Base-by-base conservation (phyloP, 2,113 vertebrate species). In the Pachypanchax playfairii region DNA sequence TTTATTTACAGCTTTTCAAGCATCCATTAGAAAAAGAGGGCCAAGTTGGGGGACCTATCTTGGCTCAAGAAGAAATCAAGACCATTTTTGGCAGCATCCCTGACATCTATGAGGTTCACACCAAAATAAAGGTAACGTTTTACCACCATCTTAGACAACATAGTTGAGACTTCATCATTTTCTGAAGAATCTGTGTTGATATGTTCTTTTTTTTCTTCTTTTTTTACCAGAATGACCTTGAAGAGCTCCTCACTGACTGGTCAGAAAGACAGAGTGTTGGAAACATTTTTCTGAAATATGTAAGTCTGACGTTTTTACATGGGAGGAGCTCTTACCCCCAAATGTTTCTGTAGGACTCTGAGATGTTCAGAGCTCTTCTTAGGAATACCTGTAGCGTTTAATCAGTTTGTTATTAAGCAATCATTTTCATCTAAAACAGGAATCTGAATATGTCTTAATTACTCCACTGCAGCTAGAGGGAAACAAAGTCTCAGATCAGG, bases 81-180 rank as follows among this genome's bases (percentile, higher is more conserved):
- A 97, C 97, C 5, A 99, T 99, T 87, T 99, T 99, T 82, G 96
- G 97, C 85, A 96, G 95, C 86, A 98, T 99, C 75, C 97, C 96
- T 31, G 97, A 99, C 75, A 98, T 99, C 80, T 94, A 96, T 57
- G 96, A 98, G 17, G 95, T 99, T 12, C 97, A 99, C 73, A 96
- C 85, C 43, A 95, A 94, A 84, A 99, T 99, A 79, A 98, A 98
- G 95, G 97, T 94, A 89, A 6, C 5, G 15, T 25, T 33, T 43
- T 3, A 24, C 7, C 13, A 14, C 3, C 0, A 1, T 14, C 33
- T 2, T 5, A 8, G 10, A 14, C 10, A 17, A 12, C 4, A 42
- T 42, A 18, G 17, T 39, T 39, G 17, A 18, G 13, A 15, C 28
- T 29, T 7, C 29, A 31, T 31, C 7, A 7, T 31, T 18, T 31